These are phyloP conservation scores for Myotis planiceps DNA, from an alignment of 2,797 vertebrate genomes.

Conservation along the genomic window DNA sequence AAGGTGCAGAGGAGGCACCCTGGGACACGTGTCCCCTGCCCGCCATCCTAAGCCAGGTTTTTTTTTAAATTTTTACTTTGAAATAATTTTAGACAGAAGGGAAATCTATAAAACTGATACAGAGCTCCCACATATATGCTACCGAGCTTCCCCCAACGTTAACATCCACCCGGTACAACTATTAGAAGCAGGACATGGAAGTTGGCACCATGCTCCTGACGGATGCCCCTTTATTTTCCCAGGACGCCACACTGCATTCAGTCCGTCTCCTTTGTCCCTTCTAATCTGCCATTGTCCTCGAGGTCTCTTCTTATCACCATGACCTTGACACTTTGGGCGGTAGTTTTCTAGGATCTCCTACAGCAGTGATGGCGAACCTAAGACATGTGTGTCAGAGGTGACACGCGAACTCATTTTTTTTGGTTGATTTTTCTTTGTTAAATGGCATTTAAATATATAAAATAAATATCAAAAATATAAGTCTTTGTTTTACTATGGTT, in stretches of 20 bases:
- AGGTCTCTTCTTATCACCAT: not conserved
- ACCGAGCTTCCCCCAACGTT: not conserved
- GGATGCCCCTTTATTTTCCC: not conserved
- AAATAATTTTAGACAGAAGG: not conserved
- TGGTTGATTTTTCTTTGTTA: too few species aligned
- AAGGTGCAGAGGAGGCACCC: not conserved
- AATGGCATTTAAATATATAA: too few species aligned
- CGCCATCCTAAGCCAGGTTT: not conserved
- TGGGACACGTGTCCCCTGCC: not conserved
- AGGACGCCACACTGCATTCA: not conserved
- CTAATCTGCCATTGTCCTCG: not conserved
- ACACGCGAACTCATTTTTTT: too few species aligned
- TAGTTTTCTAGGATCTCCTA: not conserved
- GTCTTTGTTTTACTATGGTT: too few species aligned
- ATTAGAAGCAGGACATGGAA: not conserved
- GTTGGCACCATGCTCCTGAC: not conserved
- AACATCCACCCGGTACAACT: not conserved
- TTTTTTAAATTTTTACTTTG: not conserved
- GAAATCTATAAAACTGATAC: not conserved
- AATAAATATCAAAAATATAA: too few species aligned
- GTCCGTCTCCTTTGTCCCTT: not conserved
- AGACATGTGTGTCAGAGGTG: too few species aligned
- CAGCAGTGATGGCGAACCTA: too few species aligned
- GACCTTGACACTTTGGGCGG: not conserved
- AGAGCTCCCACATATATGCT: not conserved